These are phyloP conservation scores for Trichonephila clavata DNA, from an alignment of 1,140 invertebrate species.

Conservation along the genomic window DNA sequence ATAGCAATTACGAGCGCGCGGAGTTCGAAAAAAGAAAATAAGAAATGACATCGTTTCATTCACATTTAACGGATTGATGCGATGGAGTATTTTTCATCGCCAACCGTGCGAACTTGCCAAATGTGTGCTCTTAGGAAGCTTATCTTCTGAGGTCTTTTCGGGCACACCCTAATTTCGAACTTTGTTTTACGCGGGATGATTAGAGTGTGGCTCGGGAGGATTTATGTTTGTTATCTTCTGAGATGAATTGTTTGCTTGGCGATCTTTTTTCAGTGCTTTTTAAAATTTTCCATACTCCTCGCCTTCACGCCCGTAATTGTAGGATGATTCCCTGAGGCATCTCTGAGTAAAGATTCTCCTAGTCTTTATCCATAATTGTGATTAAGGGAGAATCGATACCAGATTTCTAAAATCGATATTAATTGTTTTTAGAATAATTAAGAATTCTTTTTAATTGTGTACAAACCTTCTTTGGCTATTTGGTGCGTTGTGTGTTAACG, in stretches of 20 bases:
- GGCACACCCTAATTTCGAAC: conserved; percentile 76
- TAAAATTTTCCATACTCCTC: background rate
- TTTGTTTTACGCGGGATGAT: conserved; percentile 67
- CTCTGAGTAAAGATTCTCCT: background rate
- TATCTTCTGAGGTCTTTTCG: conserved; percentile 60
- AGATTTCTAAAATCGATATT: background rate
- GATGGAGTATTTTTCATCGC: conserved; percentile 7
- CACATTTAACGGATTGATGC: background rate
- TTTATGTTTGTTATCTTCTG: conserved; percentile 58
- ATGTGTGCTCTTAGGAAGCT: background rate
- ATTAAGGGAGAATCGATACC: background rate
- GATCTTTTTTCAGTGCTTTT: background rate
- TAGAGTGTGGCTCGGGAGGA: conserved; percentile 42
- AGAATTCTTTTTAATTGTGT: no score
- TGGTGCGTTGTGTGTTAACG: no score
- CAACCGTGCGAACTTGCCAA: conserved; percentile 52
- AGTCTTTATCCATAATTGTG: background rate
- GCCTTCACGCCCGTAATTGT: no score
- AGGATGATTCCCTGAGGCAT: background rate
- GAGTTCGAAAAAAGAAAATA: background rate
- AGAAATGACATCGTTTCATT: background rate
- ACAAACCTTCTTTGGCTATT: no score
- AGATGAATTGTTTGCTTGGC: conserved; percentile 10
- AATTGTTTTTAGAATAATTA: no score
- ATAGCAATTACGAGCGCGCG: no score